Base-by-base conservation (phyloP, 2,888 invertebrate species). In the Acleris sparsana region DNA sequence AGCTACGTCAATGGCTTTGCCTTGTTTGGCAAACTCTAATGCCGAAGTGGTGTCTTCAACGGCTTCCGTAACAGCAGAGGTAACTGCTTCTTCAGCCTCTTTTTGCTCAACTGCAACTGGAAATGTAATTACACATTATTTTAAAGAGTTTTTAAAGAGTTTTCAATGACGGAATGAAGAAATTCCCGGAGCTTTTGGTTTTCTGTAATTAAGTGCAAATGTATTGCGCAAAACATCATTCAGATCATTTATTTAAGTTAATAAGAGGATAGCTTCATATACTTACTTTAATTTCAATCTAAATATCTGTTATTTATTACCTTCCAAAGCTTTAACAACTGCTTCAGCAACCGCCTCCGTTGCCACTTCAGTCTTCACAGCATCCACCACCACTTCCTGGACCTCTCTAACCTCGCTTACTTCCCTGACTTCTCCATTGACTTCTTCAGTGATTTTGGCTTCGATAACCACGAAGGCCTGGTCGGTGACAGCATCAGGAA, bases 401-500 rank as follows among this genome's bases (percentile, higher is more conserved):
- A 64, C 43, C 7, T 11, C 52, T 22, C 49, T 66, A 9, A 60
- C 51, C 17, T 65, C 65, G 3, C 58, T 53, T 6, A 44, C 44
- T 56, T 65, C 65, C 7, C 53, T 49, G 5, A 51, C 55, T 17
- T 60, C 60, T 33, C 65, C 65, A 11, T 51, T 64, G 5, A 68
- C 70, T 6, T 72, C 73, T 20, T 67, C 61, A 51, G 56, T 69
- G 44, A 70, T 64, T 55, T 73, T 79, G 13, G 75, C 67, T 58
- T 77, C 73, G 16, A 79, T 73, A 1, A 75, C 74, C 3, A 76
- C 70, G 70, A 89, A 89, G 1, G 77, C 70, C 64, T 86, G 86
- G 39, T 88, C 89, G 22, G 80, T 87, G 16, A 72, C 78, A 0
- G 76, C 78, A 55, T 87, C 87, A 11, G 91, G 92, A 0, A 91